phyloP scores from a whole-genome alignment of 2,797 vertebrate species.

The Eulemur albifrons region DNA sequence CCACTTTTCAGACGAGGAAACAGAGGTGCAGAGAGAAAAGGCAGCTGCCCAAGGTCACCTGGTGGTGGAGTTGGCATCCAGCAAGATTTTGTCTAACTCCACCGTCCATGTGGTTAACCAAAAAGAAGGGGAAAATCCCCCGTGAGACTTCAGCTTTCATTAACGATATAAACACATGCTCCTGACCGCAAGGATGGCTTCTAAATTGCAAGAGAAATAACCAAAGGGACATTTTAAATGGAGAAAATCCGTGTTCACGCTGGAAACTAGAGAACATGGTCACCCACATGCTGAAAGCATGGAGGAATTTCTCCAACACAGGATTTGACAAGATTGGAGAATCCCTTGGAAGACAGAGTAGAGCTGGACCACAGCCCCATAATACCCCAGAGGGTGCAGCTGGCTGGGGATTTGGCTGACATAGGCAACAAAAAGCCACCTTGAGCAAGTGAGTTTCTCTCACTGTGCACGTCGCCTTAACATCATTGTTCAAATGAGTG shows the following conservation, averaged over 20 bases:
- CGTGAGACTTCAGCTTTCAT: accelerated
- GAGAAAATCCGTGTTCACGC: neutral
- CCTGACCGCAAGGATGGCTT: neutral
- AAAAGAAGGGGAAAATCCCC: neutral
- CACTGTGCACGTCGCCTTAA: neutral
- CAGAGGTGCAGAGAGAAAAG: neutral
- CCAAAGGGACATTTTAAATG: neutral
- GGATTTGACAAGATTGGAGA: neutral
- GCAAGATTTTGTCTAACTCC: neutral
- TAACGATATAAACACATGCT: neutral
- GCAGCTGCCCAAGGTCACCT: neutral
- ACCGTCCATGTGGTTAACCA: neutral
- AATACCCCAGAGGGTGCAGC: neutral
- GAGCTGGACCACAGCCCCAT: neutral
- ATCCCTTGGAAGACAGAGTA: neutral
- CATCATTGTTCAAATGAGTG: neutral
- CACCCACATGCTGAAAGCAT: neutral
- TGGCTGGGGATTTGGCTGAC: neutral
- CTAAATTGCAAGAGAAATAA: neutral
- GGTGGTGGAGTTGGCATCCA: neutral
- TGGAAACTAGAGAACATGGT: neutral
- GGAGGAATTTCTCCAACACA: neutral
- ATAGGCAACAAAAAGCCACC: neutral
- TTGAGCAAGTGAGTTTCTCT: neutral
- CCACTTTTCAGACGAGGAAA: neutral